phyloP scores from a whole-genome alignment of 2,113 vertebrate genomes.

The Barbus barbus region DNA sequence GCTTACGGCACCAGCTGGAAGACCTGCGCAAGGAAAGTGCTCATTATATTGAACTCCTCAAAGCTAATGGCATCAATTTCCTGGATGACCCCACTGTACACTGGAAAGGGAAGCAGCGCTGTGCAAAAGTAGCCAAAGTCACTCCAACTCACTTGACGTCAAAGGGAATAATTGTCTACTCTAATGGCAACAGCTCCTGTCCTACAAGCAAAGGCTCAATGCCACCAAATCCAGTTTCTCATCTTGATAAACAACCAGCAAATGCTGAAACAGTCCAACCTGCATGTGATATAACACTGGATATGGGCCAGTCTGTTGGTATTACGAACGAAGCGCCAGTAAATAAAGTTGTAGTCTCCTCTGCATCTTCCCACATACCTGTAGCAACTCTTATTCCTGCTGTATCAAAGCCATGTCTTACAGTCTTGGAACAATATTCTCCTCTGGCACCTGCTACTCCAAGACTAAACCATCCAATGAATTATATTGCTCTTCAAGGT shows the following conservation, averaged over 20 bases:
- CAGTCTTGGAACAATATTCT: constrained; percentile 73
- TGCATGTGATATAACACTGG: constrained; percentile 78
- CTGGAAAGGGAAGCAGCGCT: constrained; percentile 93
- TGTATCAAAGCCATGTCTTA: constrained; percentile 74
- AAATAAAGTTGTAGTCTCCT: constrained; percentile 75
- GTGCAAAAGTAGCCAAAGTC: constrained; percentile 87
- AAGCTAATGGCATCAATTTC: constrained; percentile 93
- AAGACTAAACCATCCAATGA: constrained; percentile 69
- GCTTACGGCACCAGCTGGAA: constrained; percentile 87
- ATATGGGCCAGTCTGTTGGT: constrained; percentile 71
- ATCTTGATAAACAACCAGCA: constrained; percentile 82
- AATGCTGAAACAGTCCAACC: constrained; percentile 86
- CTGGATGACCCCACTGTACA: constrained; percentile 94
- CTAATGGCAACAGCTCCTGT: constrained; percentile 82
- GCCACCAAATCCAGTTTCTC: constrained; percentile 76
- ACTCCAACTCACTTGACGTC: constrained; percentile 85
- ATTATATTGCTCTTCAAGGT: constrained; percentile 75
- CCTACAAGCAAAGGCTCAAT: constrained; percentile 78
- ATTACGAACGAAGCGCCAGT: constrained; percentile 76
- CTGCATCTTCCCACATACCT: constrained; percentile 73
- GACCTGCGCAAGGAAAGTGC: constrained; percentile 91
- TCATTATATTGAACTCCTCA: constrained; percentile 93
- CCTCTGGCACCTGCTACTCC: constrained; percentile 61
- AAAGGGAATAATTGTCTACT: constrained; percentile 93
- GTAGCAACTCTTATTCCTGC: constrained; percentile 72